Conservation (phyloP, 2,888 invertebrate species). For the Cephonodes hylas region DNA sequence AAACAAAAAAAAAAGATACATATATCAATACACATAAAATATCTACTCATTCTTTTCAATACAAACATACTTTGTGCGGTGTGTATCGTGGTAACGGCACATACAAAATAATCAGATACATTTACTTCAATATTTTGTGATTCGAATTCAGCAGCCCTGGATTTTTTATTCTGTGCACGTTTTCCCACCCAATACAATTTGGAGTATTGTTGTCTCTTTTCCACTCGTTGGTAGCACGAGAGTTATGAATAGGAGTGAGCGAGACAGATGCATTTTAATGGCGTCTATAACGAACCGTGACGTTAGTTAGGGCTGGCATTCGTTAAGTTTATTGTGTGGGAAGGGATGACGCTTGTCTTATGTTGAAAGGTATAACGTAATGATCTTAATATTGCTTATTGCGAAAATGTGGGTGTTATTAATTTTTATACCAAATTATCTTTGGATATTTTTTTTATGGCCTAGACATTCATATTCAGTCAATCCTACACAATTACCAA, state of each 20-base stretch:
- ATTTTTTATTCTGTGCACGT: conserved; percentile 57
- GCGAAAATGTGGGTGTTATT: background rate
- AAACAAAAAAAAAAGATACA: no score
- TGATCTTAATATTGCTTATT: background rate
- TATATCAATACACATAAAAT: no score
- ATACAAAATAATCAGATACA: background rate
- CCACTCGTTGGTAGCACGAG: conserved; percentile 14
- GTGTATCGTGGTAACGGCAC: no score
- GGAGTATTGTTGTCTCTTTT: conserved; percentile 27
- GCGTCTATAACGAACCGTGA: background rate
- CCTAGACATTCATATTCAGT: no score
- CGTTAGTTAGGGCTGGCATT: conserved; percentile 26
- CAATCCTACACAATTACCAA: no score
- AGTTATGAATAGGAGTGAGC: conserved; percentile 41
- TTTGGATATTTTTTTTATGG: no score
- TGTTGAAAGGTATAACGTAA: background rate
- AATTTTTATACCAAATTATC: no score
- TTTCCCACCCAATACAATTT: background rate
- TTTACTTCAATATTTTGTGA: background rate
- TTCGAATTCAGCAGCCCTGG: background rate
- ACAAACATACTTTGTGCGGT: no score
- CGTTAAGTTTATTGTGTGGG: conserved; percentile 24
- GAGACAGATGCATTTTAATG: conserved; percentile 30
- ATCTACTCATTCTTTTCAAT: no score
- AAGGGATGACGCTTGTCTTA: background rate